Percentiles rank a stretch among this genome's conserved stretches.
Evolutionary conservation across 2,888 invertebrate genomes (phyloP).

Genomic region (Drosophila monieri): DNA sequence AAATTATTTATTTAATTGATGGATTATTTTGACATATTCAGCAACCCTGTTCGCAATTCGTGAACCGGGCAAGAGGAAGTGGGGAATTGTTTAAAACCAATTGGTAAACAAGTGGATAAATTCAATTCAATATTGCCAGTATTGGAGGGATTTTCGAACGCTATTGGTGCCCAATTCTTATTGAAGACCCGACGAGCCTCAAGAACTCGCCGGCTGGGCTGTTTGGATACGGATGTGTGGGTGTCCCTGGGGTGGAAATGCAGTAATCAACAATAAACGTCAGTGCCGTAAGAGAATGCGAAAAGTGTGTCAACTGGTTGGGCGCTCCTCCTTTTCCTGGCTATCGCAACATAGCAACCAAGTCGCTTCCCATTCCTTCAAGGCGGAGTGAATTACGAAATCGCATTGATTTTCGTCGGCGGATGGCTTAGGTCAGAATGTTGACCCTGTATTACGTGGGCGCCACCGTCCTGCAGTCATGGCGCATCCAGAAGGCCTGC

Average conservation of each 20-base stretch:
- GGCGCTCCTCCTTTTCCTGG: conserved; percentile 43
- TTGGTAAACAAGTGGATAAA: not conserved
- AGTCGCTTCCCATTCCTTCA: conserved; percentile 32
- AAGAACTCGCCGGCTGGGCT: conserved; percentile 10
- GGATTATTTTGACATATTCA: too few species aligned
- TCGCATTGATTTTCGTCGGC: conserved; percentile 62
- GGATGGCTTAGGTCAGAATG: conserved; percentile 80
- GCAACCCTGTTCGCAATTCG: not conserved
- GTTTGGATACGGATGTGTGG: conserved; percentile 12
- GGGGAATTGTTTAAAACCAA: not conserved
- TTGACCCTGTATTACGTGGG: conserved; percentile 93
- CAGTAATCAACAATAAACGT: conserved; percentile 75
- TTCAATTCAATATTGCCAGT: not conserved
- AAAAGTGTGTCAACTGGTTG: conserved; percentile 69
- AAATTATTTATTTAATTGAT: too few species aligned
- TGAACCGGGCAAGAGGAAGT: conserved; percentile 1
- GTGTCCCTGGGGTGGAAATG: conserved; percentile 45
- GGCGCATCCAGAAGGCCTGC: conserved; percentile 89
- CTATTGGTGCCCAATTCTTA: not conserved
- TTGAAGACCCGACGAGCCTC: not conserved
- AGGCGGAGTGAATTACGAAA: conserved; percentile 64
- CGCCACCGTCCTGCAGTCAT: conserved; percentile 92
- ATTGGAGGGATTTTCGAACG: not conserved
- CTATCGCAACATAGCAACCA: conserved; percentile 44
- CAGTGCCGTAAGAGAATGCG: conserved; percentile 47